phyloP scores from a whole-genome alignment of 2,888 invertebrate genomes.

The Phania funesta region DNA sequence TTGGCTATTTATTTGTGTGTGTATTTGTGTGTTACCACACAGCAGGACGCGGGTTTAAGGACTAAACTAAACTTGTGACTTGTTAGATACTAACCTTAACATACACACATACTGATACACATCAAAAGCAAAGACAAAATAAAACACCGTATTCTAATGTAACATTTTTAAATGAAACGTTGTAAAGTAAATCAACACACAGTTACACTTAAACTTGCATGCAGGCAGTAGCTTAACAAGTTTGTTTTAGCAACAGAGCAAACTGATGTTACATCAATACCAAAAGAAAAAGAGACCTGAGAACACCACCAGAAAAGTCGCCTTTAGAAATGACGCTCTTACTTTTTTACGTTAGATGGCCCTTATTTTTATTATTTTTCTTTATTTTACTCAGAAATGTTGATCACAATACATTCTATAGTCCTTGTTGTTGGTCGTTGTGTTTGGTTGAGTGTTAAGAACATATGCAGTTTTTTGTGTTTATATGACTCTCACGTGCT shows the following conservation, averaged over 20 bases:
- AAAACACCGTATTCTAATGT: conserved; percentile 46
- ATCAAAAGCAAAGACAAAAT: conserved; percentile 14
- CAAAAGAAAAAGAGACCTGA: conserved; percentile 40
- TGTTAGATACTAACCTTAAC: conserved; percentile 60
- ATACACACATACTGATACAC: conserved; percentile 11
- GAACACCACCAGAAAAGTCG: conserved; percentile 36
- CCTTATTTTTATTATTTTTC: too few relatives aligned
- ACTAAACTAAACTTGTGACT: conserved; percentile 70
- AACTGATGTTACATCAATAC: conserved; percentile 54
- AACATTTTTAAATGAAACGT: conserved; percentile 43
- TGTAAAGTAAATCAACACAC: conserved; percentile 33
- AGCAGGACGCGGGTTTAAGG: conserved; percentile 70
- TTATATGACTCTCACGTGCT: conserved; percentile 40
- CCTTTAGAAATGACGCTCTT: conserved; percentile 37
- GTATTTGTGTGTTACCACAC: conserved; percentile 72
- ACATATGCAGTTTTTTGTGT: background rate
- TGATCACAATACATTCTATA: conserved; percentile 19
- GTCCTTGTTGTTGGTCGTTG: background rate
- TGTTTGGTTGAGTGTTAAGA: background rate
- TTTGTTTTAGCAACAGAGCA: conserved; percentile 53
- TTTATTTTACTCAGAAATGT: conserved; percentile 13
- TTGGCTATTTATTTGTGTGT: conserved; percentile 64
- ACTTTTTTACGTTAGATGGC: conserved; percentile 10
- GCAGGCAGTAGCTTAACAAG: conserved; percentile 32
- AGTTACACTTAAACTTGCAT: background rate